Evolutionary conservation across 2,888 invertebrate species (phyloP), one percentile per base, ranked within the genome.

Genomic region (Plebejus argus): DNA sequence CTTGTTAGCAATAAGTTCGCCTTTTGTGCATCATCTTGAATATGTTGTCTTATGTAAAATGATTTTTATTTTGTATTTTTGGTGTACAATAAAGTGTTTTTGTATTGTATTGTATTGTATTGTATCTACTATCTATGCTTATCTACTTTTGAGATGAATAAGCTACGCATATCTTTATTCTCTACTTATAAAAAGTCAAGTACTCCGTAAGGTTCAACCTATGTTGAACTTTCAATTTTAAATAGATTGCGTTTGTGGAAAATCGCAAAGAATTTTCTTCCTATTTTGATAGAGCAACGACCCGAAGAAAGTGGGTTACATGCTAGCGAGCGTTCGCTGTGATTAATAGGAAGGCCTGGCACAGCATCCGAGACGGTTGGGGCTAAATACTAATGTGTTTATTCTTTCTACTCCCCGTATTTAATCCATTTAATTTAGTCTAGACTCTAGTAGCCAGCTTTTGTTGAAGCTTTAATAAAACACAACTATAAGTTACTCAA

Each of bases 271-370:
- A 83, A 76, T 80, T 53, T 82, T 83, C 83, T 84, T 82, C 82
- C 83, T 83, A 84, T 84, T 84, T 82, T 81, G 85, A 83, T 86
- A 83, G 88, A 86, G 85, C 89, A 87, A 86, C 85, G 88, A 88
- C 88, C 87, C 82, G 83, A 80, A 83, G 84, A 86, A 88, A 87
- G 85, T 88, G 85, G 88, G 87, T 88, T 87, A 86, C 83, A 85
- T 84, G 84, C 83, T 82, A 84, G 82, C 85, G 83, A 83, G 81
- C 85, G 83, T 82, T 81, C 83, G 83, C 82, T 79, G 84, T 85
- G 84, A 85, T 82, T 84, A 85, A 85, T 85, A 86, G 86, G 86
- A 87, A 86, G 87, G 85, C 85, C 86, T 88, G 87, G 87, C 88
- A 87, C 85, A 82, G 83, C 82, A 81, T 83, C 85, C 83, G 85